phyloP scores from a whole-genome alignment of 1,140 invertebrate species.

The Penaeus japonicus region DNA sequence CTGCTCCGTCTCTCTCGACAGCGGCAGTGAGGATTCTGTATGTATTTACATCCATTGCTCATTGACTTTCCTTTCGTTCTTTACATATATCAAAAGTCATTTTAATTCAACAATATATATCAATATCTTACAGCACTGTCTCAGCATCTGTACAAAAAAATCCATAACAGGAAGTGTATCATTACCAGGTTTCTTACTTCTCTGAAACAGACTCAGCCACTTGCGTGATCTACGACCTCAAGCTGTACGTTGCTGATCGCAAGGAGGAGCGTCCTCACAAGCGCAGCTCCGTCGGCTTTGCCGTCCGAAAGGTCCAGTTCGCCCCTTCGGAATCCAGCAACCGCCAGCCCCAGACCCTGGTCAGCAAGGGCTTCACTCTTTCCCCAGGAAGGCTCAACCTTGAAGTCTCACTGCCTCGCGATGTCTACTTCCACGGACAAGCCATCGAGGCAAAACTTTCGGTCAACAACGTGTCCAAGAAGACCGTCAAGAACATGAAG shows the following conservation, averaged over 20 bases:
- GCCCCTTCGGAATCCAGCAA: constrained; percentile 74
- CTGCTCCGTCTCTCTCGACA: constrained; percentile 83
- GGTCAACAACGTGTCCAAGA: constrained; percentile 86
- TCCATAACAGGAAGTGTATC: background rate
- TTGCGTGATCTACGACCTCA: constrained; percentile 89
- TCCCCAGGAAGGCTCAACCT: constrained; percentile 80
- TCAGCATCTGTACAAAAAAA: no score
- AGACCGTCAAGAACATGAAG: constrained; percentile 85
- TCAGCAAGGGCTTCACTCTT: constrained; percentile 92
- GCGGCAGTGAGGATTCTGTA: constrained; percentile 75
- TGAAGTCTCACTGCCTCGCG: constrained; percentile 95
- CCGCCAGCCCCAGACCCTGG: constrained; percentile 83
- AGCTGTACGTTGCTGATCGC: constrained; percentile 81
- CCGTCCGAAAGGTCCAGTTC: constrained; percentile 72
- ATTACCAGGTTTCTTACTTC: no score
- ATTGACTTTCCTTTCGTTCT: background rate
- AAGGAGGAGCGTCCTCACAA: constrained; percentile 87
- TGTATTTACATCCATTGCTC: background rate
- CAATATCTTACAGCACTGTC: no score
- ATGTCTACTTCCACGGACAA: constrained; percentile 95
- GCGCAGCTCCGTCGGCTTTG: constrained; percentile 75
- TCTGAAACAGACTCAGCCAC: constrained; percentile 77
- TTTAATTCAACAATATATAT: background rate
- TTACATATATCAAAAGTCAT: background rate
- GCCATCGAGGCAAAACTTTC: constrained; percentile 83